phyloP scores from a whole-genome alignment of 2,888 invertebrate genomes.

The Cataglyphis rosenhaueri region DNA sequence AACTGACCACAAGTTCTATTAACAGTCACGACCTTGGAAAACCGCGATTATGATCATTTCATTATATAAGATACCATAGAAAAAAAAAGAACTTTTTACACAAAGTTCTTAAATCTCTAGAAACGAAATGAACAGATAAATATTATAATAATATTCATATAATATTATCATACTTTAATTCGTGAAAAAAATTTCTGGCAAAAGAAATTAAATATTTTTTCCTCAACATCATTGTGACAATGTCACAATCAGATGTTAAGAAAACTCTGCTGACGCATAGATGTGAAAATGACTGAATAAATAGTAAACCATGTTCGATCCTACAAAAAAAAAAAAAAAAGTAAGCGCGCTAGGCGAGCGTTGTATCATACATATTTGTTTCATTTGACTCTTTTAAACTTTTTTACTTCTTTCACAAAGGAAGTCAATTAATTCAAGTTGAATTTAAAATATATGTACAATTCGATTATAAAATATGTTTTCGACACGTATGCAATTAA shows the following conservation, averaged over 20 bases:
- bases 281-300: not conserved
- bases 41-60: not conserved
- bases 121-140: not conserved
- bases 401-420: not conserved
- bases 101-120: not conserved
- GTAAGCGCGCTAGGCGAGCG: not conserved
- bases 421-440: not conserved
- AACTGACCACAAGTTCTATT: constrained; percentile 21
- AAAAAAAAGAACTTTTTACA: not conserved
- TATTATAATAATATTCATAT: not conserved
- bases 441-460: not conserved
- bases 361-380: not conserved
- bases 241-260: not conserved
- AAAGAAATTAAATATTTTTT: not conserved
- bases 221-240: not conserved
- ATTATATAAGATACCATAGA: not conserved
- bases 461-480: not conserved
- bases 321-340: not conserved
- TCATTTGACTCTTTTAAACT: not conserved
- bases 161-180: not conserved
- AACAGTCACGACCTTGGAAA: constrained; percentile 31
- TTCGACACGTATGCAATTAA: not conserved
- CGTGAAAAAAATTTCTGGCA: not conserved
- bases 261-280: not conserved
- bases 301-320: not conserved